phyloP scores from a whole-genome alignment of 1,140 invertebrate species.

The Drosophila mauritiana region DNA sequence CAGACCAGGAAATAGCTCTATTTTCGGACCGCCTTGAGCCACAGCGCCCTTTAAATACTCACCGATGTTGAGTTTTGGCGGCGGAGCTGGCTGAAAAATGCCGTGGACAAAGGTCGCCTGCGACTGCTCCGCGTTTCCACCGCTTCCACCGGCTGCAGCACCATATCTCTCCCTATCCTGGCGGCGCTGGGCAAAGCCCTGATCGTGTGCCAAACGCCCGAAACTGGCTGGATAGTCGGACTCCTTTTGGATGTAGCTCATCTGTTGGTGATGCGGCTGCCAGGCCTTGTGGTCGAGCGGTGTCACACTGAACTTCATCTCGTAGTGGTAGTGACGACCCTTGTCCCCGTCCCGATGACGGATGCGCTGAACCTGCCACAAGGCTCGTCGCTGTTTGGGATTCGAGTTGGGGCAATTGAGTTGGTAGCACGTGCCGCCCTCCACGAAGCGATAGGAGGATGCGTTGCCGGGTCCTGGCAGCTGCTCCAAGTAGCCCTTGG shows the following conservation, averaged over 20 bases:
- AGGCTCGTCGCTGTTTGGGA: conserved; percentile 85
- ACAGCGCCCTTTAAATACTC: conserved; percentile 61
- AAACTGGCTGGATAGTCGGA: conserved; percentile 80
- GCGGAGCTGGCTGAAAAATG: conserved; percentile 63
- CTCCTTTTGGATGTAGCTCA: conserved; percentile 77
- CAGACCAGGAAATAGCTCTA: conserved; percentile 65
- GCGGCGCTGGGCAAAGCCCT: conserved; percentile 65
- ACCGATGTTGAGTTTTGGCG: conserved; percentile 72
- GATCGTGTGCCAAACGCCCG: conserved; percentile 47
- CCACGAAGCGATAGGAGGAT: conserved; percentile 87
- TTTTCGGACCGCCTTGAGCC: conserved; percentile 32
- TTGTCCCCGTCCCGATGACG: conserved; percentile 85
- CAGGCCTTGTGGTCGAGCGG: conserved; percentile 69
- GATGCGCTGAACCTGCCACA: conserved; percentile 88
- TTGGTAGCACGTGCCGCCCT: conserved; percentile 56
- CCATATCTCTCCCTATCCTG: conserved; percentile 46
- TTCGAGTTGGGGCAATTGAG: conserved; percentile 11
- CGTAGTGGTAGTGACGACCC: conserved; percentile 86
- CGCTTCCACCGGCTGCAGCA: background rate
- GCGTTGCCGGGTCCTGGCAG: conserved; percentile 71
- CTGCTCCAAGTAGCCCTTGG: conserved; percentile 86
- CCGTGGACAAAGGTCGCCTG: conserved; percentile 72
- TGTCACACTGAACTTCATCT: conserved; percentile 88
- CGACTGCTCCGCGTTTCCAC: conserved; percentile 27
- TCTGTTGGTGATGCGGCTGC: conserved; percentile 38